Evolutionary conservation across 2,113 vertebrate species (phyloP), one percentile per base, ranked within the genome.

Genomic region (Zingel zingel): DNA sequence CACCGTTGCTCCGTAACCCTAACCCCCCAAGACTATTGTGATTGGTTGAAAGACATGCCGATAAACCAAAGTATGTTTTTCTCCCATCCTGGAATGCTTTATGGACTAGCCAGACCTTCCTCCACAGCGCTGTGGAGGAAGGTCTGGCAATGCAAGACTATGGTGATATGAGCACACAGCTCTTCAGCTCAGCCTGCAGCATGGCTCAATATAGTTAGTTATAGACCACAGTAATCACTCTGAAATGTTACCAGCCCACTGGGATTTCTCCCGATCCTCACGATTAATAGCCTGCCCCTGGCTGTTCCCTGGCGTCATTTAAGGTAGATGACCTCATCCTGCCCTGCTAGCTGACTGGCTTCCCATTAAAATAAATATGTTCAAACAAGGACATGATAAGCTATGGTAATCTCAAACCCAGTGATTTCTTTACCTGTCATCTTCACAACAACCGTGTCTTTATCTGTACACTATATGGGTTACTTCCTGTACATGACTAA

Each of bases 131-230:
- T 43, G 39, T 43, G 39, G 39, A 11, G 2, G 2, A 43, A 43
- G 39, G 39, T 43, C 39, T 43, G 39, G 39, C 10, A 43, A 43
- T 43, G 39, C 2, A 3, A 43, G 10, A 43, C 39, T 43, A 43
- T 9, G n/a, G n/a, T 50, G 47, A 63, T 15, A 53, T 36, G 21
- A 66, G 45, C 58, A 47, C n/a, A n/a, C 43, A 70, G 47, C 39
- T 54, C 10, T 15, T 64, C 27, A 63, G 53, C 48, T 80, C 61
- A 56, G 57, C 63, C 68, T 80, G 79, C 57, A 82, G 82, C 66
- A 3, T 45, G 54, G 57, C 62, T 84, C 58, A 69, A 33, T 58
- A 75, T 33, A 63, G 57, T 77, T 73, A 66, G 48, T 33, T 16
- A 43, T 43, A 64, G 68, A 64, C 47, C 30, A 43, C 39, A 65